Conservation (phyloP, 2,888 invertebrate genomes). For the Drosophila demipolita region DNA sequence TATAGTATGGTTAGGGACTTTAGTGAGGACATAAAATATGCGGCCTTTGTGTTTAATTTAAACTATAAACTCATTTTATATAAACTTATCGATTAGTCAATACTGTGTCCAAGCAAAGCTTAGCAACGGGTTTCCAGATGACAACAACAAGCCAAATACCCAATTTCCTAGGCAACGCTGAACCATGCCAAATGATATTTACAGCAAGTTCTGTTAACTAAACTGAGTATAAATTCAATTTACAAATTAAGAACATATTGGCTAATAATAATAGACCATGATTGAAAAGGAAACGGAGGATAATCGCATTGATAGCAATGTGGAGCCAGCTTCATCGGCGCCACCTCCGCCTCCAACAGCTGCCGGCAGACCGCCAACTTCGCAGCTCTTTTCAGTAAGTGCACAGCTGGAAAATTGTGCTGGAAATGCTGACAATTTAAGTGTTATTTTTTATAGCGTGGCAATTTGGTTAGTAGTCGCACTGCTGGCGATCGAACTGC, state of each 20-base stretch:
- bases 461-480: conserved; percentile 83
- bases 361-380: conserved; percentile 80
- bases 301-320: neutral
- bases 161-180: conserved; percentile 44
- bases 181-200: conserved; percentile 36
- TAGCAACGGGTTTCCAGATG: conserved; percentile 13
- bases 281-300: conserved; percentile 31
- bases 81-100: neutral
- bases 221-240: neutral
- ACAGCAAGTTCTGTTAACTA: neutral
- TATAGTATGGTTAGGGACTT: neutral
- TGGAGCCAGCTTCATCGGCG: conserved; percentile 23
- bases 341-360: conserved; percentile 79
- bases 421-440: too few relatives aligned
- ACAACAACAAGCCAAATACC: neutral
- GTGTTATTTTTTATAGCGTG: conserved; percentile 66
- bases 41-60: neutral
- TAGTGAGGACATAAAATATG: neutral
- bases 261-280: conserved; percentile 25
- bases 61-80: neutral
- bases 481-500: conserved; percentile 77
- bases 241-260: neutral
- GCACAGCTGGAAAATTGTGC: neutral
- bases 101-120: neutral
- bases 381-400: conserved; percentile 80